Conservation (phyloP, 2,797 vertebrate genomes). For the Malacoctenus gilli region DNA sequence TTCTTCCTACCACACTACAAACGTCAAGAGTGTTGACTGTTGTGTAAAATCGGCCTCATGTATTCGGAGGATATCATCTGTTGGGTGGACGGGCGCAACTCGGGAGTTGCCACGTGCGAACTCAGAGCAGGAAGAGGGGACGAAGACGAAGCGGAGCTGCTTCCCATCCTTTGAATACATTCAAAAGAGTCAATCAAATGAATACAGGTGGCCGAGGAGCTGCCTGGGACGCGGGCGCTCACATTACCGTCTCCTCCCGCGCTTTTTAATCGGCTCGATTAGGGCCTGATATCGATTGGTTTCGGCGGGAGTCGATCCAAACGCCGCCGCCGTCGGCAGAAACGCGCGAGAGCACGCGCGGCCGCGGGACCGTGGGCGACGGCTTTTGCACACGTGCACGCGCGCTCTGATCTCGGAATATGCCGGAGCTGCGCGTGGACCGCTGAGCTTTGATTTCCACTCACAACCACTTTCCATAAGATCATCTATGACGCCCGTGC, state of each 20-base stretch:
- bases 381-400: constrained; percentile 8
- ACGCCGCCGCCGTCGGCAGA: constrained; percentile 53
- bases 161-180: constrained; percentile 41
- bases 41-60: too few species aligned
- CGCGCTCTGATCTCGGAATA: constrained; percentile 58
- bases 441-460: constrained; percentile 64
- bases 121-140: not conserved
- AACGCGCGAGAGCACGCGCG: constrained; percentile 45
- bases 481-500: constrained; percentile 46
- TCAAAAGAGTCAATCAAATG: constrained; percentile 44
- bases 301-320: constrained; percentile 61
- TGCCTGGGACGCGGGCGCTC: constrained; percentile 12
- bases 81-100: too few species aligned
- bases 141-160: constrained; percentile 25
- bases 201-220: constrained; percentile 42
- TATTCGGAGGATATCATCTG: too few species aligned
- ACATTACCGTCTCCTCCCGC: constrained; percentile 41
- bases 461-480: constrained; percentile 62
- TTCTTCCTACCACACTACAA: too few species aligned
- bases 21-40: too few species aligned
- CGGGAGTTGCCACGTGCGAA: too few species aligned
- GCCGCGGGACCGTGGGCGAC: constrained; percentile 6
- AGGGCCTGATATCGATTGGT: constrained; percentile 63
- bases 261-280: constrained; percentile 72
- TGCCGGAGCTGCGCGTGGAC: constrained; percentile 45